These are phyloP conservation scores for Acronicta aceris DNA, from an alignment of 2,888 invertebrate genomes.

Conservation along the genomic window DNA sequence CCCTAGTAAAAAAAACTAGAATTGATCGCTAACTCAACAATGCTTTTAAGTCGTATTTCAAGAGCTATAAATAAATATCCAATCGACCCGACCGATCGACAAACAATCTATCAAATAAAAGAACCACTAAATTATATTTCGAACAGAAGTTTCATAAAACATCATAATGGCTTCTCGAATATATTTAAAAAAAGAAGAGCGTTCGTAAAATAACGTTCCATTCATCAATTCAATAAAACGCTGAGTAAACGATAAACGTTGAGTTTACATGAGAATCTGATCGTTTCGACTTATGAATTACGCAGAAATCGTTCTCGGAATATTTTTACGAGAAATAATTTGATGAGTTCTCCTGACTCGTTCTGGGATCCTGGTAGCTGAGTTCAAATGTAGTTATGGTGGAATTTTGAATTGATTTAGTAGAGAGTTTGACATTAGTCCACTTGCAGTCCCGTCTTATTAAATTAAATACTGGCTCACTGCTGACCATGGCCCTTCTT, in stretches of 20 bases:
- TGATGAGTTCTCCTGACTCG: not conserved
- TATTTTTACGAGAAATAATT: constrained; percentile 7
- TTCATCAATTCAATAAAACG: constrained; percentile 32
- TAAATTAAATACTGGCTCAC: too few relatives aligned
- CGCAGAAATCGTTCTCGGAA: constrained; percentile 2
- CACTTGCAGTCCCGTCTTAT: too few relatives aligned
- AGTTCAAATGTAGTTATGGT: not conserved
- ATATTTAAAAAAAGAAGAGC: constrained; percentile 27
- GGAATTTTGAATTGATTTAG: not conserved
- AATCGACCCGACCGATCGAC: constrained; percentile 10
- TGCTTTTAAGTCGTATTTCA: constrained; percentile 41
- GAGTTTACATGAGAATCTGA: constrained; percentile 19
- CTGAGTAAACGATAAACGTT: constrained; percentile 15
- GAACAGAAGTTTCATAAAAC: constrained; percentile 15
- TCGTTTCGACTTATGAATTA: constrained; percentile 15
- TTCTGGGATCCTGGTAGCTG: not conserved
- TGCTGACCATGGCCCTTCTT: too few relatives aligned
- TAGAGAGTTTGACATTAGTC: too few relatives aligned
- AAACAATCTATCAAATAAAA: constrained; percentile 44
- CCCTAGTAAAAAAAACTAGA: constrained; percentile 7
- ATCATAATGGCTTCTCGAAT: constrained; percentile 31
- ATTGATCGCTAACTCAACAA: constrained; percentile 19
- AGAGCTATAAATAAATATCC: constrained; percentile 19
- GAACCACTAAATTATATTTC: constrained; percentile 6
- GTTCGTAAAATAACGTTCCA: constrained; percentile 19